Evolutionary conservation across 1,140 invertebrate genomes (phyloP).

Genomic region (Nylanderia fulva): DNA sequence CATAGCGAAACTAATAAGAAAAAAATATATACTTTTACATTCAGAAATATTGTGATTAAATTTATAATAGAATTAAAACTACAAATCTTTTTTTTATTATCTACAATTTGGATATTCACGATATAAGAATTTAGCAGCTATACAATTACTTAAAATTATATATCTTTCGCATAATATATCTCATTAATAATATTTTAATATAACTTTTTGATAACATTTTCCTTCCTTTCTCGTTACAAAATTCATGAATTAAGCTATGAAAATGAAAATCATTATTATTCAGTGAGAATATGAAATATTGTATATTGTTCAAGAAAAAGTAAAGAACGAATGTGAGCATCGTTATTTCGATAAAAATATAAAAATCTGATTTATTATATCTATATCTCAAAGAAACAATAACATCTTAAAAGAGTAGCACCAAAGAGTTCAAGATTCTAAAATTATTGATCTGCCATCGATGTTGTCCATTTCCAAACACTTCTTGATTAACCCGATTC

Average conservation of each 20-base stretch:
- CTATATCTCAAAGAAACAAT: not conserved
- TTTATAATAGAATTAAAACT: not conserved
- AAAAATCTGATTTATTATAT: not conserved
- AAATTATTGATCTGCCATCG: conserved; percentile 6
- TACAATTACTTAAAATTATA: not conserved
- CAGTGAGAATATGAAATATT: not conserved
- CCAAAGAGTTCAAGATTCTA: not conserved
- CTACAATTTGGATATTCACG: too few relatives aligned
- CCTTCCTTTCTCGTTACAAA: not conserved
- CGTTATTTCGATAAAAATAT: not conserved
- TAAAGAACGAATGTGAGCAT: not conserved
- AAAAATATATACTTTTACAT: not conserved
- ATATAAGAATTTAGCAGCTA: not conserved
- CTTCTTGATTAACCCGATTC: conserved; percentile 48
- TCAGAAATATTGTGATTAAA: not conserved
- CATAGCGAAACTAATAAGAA: not conserved
- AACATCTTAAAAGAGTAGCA: not conserved
- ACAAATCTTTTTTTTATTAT: too few relatives aligned
- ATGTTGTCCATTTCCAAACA: not conserved
- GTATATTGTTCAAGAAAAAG: not conserved
- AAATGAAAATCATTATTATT: conserved; percentile 30
- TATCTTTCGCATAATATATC: not conserved
- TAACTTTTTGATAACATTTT: not conserved
- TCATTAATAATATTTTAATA: not conserved
- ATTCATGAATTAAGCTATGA: not conserved